Base-by-base conservation (phyloP, 2,888 invertebrate genomes). In the Lampropteryx suffumata region DNA sequence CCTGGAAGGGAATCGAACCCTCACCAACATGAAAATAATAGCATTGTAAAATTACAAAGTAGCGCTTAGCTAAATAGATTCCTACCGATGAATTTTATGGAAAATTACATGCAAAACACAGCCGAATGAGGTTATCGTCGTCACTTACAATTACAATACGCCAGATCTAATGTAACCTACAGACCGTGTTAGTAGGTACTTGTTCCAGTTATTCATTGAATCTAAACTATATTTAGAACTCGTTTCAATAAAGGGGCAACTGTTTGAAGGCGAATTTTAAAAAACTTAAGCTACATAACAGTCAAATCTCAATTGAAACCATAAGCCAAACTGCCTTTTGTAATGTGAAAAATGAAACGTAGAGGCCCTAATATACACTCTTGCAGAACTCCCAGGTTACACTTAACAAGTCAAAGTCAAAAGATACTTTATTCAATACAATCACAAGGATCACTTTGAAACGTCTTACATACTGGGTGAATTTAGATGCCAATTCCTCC, bases 81-180 rank as follows among this genome's bases (percentile, higher is more conserved):
- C 11, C 33, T 30, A 39, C 7, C 13, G 14, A 36, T 40, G 36
- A 39, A 66, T 69, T 60, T 62, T 59, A 65, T 62, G 75, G 81
- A 79, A 80, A 79, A 76, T 79, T 71, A 74, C 72, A 69, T 65
- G 57, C 66, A 67, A 67, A 68, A 68, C 73, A 75, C 73, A 76
- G 67, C 73, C 67, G 57, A 76, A 69, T 70, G 72, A 79, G 77
- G 79, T 80, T 82, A 82, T 78, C 76, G 61, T 69, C 59, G 59
- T 51, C 59, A 68, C 63, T 53, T 60, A 65, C 57, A 54, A 52
- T 53, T 60, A 65, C 57, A 54, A 52, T 57, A 61, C 41, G 34
- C 48, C 48, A 57, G 44, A 50, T 47, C 47, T 45, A 46, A 51
- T 46, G 36, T 53, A 49, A 48, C 44, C 48, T 41, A 48, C 40